Base-by-base conservation (phyloP, 2,113 vertebrate species). In the Kryptolebias marmoratus region DNA sequence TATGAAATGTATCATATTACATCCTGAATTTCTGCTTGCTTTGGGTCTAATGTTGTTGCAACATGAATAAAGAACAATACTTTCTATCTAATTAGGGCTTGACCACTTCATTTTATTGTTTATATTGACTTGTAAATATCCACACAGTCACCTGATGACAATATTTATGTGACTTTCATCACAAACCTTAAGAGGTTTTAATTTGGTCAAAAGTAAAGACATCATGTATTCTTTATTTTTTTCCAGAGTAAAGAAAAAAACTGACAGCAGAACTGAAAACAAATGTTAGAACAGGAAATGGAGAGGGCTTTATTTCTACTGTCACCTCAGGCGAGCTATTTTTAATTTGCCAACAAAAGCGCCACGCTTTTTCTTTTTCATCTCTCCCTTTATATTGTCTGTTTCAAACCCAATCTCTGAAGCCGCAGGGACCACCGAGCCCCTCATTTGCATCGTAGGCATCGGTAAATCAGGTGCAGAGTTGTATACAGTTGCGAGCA, bases 291-390 rank as follows among this genome's bases (percentile, higher is more conserved):
- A 44, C 15, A 49, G 67, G 57, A 75, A 79, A 75, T n/a, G 68
- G 54, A 67, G 54, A 69, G 54, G 53, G 68, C 64, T 85, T 76
- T 75, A 45, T 64, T 64, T 87, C 50, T 75, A 30, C 77, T 80
- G 86, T 88, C 86, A 89, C 90, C 80, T 73, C 30, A 77, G 86
- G 83, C 67, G 64, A 82, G 80, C 76, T 90, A 88, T 90, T 90
- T 90, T 87, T 87, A 87, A 89, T 88, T 87, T 86, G 75, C 62
- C 72, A 82, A 87, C 83, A 85, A 89, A 89, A 82, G 81, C 69
- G 15, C 11, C 56, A 15, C 36, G 27, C 22, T 65, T n/a, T n/a
- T 16, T 48, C 11, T 32, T 42, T 63, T 49, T 42, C 30, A 44
- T 15, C 44, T 18, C 14, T 57, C 44, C n/a, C 53, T 64, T 73